These are phyloP conservation scores for Anguilla anguilla DNA, from an alignment of 2,797 vertebrate genomes.

Conservation along the genomic window DNA sequence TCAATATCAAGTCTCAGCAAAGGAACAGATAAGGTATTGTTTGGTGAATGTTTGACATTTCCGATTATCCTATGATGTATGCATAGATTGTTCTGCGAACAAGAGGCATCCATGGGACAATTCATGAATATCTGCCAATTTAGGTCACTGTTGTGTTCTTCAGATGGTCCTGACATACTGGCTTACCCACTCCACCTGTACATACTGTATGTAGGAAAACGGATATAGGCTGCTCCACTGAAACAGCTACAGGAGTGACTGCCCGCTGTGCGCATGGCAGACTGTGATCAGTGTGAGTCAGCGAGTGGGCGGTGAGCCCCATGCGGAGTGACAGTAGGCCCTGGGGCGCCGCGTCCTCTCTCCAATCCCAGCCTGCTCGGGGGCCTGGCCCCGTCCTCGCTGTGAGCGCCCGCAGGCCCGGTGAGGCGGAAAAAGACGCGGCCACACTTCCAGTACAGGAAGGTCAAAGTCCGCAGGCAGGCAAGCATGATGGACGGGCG, in stretches of 20 bases:
- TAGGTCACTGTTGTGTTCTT: neutral
- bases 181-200: neutral
- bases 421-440: neutral
- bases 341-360: neutral
- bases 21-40: neutral
- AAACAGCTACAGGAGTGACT: neutral
- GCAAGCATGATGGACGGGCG: neutral
- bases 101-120: neutral
- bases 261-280: neutral
- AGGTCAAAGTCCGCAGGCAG: neutral
- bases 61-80: neutral
- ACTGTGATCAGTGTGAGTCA: constrained; percentile 11
- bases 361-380: neutral
- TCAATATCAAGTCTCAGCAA: neutral
- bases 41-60: neutral
- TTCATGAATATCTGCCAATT: neutral
- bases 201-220: neutral
- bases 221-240: neutral
- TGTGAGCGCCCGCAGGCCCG: neutral
- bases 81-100: neutral
- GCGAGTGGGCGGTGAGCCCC: constrained; percentile 7
- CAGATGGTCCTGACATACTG: neutral
- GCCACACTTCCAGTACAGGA: neutral
- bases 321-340: constrained; percentile 2
- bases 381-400: neutral